Evolutionary conservation across 2,113 vertebrate species (phyloP).

Genomic region (Embiotoca jacksoni): DNA sequence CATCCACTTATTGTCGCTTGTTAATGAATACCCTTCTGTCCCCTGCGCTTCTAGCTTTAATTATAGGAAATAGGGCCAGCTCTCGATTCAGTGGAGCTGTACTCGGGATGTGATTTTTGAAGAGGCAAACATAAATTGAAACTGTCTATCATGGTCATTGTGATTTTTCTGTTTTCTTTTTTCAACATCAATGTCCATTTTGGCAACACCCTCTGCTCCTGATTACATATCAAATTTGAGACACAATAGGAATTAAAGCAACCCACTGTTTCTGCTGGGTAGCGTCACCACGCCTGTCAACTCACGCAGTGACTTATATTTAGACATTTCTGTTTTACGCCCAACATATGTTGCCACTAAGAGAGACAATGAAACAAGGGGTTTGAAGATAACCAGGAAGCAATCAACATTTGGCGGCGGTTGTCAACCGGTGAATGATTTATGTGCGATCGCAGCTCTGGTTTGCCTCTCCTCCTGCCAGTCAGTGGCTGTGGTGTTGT

Average conservation of each 20-base stretch:
- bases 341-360: conserved; percentile 65
- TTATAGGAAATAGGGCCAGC: conserved; percentile 39
- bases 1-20: conserved; percentile 30
- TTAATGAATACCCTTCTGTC: conserved; percentile 48
- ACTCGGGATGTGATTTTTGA: conserved; percentile 26
- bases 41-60: conserved; percentile 39
- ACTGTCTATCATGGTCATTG: neutral
- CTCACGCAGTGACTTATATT: conserved; percentile 43
- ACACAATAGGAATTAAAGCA: conserved; percentile 12
- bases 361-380: conserved; percentile 70
- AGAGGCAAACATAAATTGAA: conserved; percentile 28
- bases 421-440: conserved; percentile 78
- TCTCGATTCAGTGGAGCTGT: conserved; percentile 30
- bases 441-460: conserved; percentile 69
- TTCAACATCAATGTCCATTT: conserved; percentile 16
- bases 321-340: conserved; percentile 31
- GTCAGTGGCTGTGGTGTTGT: conserved; percentile 61
- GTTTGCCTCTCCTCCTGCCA: conserved; percentile 68
- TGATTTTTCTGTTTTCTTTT: neutral
- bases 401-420: conserved; percentile 71
- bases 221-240: conserved; percentile 35
- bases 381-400: conserved; percentile 76
- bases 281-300: conserved; percentile 11
- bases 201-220: conserved; percentile 13
- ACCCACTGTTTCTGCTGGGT: conserved; percentile 7